Percentiles rank a stretch among this genome's conserved stretches.
These are phyloP conservation scores for Podargus strigoides DNA, from an alignment of 2,797 vertebrate species.

Conservation along the genomic window DNA sequence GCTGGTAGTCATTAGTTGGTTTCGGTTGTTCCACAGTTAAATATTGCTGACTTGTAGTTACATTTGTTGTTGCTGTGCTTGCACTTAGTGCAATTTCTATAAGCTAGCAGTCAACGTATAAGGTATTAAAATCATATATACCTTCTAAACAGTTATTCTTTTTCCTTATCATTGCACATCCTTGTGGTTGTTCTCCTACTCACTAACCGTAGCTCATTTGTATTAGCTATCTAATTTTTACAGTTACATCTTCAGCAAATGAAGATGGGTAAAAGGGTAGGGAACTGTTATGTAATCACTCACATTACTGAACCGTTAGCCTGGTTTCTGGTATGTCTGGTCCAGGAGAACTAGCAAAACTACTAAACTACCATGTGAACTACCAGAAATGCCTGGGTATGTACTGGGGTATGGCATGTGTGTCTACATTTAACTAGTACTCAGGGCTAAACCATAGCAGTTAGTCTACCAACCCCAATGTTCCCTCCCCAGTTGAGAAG, in stretches of 20 bases:
- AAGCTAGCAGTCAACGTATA: background rate
- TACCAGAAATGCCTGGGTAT: background rate
- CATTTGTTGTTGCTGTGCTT: background rate
- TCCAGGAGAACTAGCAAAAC: background rate
- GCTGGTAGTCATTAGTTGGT: background rate
- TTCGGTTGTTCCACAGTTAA: background rate
- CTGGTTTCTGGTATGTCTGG: background rate
- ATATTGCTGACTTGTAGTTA: background rate
- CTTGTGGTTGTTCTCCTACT: background rate
- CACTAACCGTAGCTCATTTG: background rate
- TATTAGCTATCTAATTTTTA: background rate
- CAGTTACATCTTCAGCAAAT: background rate
- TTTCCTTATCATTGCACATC: background rate
- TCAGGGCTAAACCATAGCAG: too few relatives aligned
- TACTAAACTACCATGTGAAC: background rate
- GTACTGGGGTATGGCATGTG: background rate
- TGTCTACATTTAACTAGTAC: too few relatives aligned
- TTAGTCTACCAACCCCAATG: too few relatives aligned
- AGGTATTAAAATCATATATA: background rate
- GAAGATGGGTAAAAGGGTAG: fast-evolving
- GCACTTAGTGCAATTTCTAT: background rate
- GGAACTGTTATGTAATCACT: fast-evolving
- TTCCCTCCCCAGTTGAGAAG: too few relatives aligned
- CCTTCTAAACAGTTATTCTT: background rate
- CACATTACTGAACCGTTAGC: background rate